Evolutionary conservation across 2,888 invertebrate species (phyloP).

Genomic region (Drosophila formosana): DNA sequence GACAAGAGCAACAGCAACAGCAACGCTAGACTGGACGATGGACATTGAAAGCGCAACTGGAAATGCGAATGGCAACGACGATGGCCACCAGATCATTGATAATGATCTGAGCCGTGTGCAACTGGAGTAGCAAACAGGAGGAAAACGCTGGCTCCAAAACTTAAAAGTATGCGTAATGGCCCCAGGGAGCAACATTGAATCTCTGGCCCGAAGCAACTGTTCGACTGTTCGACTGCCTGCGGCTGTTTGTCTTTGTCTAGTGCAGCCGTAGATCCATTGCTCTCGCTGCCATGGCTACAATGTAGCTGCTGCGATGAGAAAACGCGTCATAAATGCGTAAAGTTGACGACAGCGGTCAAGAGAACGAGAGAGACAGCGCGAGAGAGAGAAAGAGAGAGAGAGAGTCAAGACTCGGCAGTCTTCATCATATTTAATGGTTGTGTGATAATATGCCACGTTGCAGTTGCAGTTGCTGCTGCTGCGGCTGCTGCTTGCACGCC

Average conservation of each 20-base stretch:
- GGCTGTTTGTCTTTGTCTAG: constrained; percentile 70
- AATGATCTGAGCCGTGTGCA: constrained; percentile 67
- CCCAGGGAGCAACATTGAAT: constrained; percentile 59
- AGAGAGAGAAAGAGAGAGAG: constrained; percentile 8
- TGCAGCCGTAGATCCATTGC: constrained; percentile 8
- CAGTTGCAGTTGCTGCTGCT: constrained; percentile 49
- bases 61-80: constrained; percentile 37
- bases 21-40: constrained; percentile 2
- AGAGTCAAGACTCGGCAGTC: constrained; percentile 65
- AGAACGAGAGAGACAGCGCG: background rate
- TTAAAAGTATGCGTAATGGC: constrained; percentile 81
- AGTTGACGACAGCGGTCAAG: constrained; percentile 65
- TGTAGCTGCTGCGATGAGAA: constrained; percentile 70
- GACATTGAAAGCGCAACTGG: constrained; percentile 40
- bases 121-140: constrained; percentile 53
- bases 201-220: background rate
- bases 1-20: constrained; percentile 12
- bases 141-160: constrained; percentile 41
- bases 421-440: constrained; percentile 81
- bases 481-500: constrained; percentile 39
- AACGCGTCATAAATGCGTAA: constrained; percentile 83
- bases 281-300: constrained; percentile 9
- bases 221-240: constrained; percentile 54
- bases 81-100: constrained; percentile 73
- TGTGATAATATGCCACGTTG: constrained; percentile 80